phyloP scores from a whole-genome alignment of 1,140 invertebrate species.

The Paraescarpia echinospica region DNA sequence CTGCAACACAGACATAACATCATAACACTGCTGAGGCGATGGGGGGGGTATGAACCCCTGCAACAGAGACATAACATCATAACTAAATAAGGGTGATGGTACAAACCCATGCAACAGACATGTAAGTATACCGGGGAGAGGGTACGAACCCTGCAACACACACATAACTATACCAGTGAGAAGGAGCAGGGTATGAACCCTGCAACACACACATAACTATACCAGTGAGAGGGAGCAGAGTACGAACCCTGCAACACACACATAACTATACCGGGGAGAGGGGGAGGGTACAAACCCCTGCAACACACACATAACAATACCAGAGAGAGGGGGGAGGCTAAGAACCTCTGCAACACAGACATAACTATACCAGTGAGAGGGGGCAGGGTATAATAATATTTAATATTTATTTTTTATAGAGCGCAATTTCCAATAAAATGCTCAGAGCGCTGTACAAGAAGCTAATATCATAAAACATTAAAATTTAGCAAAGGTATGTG shows the following conservation, averaged over 20 bases:
- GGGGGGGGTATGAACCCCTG: conserved; percentile 61
- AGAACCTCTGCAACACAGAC: too few species aligned
- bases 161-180: conserved; percentile 56
- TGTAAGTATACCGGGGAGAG: conserved; percentile 55
- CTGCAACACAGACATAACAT: too few species aligned
- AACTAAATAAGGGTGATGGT: too few species aligned
- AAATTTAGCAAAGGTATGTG: too few species aligned
- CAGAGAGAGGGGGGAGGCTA: too few species aligned
- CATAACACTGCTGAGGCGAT: conserved; percentile 56
- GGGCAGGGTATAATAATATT: conserved; percentile 61
- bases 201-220: conserved; percentile 43
- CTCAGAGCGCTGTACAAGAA: too few species aligned
- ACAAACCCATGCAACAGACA: too few species aligned
- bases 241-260: conserved; percentile 55
- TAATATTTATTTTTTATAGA: too few species aligned
- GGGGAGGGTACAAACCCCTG: too few species aligned
- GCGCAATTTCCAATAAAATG: too few species aligned
- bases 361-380: conserved; percentile 60
- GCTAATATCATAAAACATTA: too few species aligned
- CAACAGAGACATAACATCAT: conserved; percentile 25
- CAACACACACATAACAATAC: too few species aligned
- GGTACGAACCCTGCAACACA: conserved; percentile 57
- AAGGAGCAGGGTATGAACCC: conserved; percentile 61
- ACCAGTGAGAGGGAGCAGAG: conserved; percentile 59
- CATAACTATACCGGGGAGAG: background rate